Conservation (phyloP, 2,113 vertebrate species). For the Mirounga angustirostris region DNA sequence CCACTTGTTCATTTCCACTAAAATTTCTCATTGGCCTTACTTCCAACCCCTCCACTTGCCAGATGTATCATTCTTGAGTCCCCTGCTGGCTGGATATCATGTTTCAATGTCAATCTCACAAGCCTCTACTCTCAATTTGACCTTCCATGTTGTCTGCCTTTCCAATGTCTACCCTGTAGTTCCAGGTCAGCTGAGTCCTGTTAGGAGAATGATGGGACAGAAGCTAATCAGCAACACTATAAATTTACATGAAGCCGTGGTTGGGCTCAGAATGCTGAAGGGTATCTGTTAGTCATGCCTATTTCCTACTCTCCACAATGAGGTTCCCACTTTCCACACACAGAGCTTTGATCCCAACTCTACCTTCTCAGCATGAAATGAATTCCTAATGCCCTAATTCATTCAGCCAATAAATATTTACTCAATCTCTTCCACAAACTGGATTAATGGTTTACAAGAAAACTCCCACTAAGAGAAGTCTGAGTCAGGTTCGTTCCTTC, state of each 20-base stretch:
- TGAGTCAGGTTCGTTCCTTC: not conserved
- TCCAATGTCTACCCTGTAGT: not conserved
- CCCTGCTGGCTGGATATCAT: too few species aligned
- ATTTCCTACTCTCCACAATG: not conserved
- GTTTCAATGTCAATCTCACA: not conserved
- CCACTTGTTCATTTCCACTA: not conserved
- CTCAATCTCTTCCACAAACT: not conserved
- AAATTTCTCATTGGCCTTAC: not conserved
- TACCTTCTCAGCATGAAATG: not conserved
- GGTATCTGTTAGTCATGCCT: not conserved
- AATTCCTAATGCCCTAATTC: not conserved
- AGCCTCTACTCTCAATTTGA: not conserved
- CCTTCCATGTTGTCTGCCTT: not conserved
- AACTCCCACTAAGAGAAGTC: not conserved
- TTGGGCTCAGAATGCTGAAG: not conserved
- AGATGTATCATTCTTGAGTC: not conserved
- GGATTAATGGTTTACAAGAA: not conserved
- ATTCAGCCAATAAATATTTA: conserved; percentile 32
- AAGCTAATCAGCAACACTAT: not conserved
- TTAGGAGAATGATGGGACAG: not conserved
- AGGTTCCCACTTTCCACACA: not conserved
- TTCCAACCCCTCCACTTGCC: not conserved
- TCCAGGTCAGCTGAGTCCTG: not conserved
- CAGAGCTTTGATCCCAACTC: not conserved
- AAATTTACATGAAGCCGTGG: not conserved